These are phyloP conservation scores for Probaryconus sp. DNA, from an alignment of 1,140 invertebrate genomes.

Conservation along the genomic window DNA sequence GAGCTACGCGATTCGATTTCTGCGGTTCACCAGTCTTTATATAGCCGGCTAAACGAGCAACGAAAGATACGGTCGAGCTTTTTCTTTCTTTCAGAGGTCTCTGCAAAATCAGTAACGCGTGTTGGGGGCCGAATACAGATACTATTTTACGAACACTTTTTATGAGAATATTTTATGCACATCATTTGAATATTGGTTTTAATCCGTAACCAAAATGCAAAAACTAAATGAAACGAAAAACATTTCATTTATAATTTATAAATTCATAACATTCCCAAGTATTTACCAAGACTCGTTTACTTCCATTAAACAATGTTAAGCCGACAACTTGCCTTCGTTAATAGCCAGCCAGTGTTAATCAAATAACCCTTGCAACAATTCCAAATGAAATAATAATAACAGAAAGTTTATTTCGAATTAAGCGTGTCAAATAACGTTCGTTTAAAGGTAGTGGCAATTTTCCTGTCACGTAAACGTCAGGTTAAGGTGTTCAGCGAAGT, in stretches of 20 bases:
- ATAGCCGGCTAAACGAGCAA: neutral
- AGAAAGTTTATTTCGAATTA: constrained; percentile 34
- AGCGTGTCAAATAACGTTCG: constrained; percentile 38
- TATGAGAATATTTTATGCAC: too few relatives aligned
- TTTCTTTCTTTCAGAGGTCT: too few relatives aligned
- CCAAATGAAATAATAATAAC: constrained; percentile 36
- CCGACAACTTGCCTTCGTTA: neutral
- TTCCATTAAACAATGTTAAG: too few relatives aligned
- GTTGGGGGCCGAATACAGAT: too few relatives aligned
- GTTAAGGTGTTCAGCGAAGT: constrained; percentile 41
- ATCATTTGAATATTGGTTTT: too few relatives aligned
- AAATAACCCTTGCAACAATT: constrained; percentile 25
- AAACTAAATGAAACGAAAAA: too few relatives aligned
- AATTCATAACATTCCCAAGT: too few relatives aligned
- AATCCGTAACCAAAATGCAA: too few relatives aligned
- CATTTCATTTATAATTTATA: too few relatives aligned
- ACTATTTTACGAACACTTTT: too few relatives aligned
- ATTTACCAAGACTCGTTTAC: too few relatives aligned
- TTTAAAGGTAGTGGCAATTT: constrained; percentile 41
- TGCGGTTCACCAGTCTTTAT: neutral
- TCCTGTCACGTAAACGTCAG: constrained; percentile 36
- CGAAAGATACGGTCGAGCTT: neutral
- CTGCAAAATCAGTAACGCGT: too few relatives aligned
- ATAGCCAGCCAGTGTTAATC: constrained; percentile 18
- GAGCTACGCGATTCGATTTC: constrained; percentile 39